Evolutionary conservation across 2,113 vertebrate species (phyloP), one percentile per base, ranked within the genome.

Genomic region (Blennius ocellaris): DNA sequence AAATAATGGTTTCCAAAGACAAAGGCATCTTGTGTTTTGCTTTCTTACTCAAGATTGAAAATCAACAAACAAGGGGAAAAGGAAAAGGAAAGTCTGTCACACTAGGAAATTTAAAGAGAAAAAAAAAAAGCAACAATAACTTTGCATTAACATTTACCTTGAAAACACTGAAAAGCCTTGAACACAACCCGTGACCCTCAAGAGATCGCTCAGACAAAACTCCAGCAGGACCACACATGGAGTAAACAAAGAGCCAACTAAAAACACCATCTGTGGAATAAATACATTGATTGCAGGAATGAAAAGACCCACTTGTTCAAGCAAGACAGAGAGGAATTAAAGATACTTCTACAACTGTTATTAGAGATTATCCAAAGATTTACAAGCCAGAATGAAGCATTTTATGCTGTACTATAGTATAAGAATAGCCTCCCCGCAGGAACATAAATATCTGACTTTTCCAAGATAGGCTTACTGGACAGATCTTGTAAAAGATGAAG

Each of bases 201-300:
- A 58, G 38, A 75, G 51, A 7, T 70, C 84, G 69, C 81, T 85
- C 43, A 78, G 66, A 16, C 41, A 68, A 52, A 97, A 48, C 71
- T 96, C 95, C 88, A 97, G 39, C 65, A 95, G 30, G 10, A 87
- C 81, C 45, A 94, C 82, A 55, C 45, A 44, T n/a, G 87, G 83
- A 61, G 93, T 94, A 70, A 97, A 96, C 88, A 95, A 76, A 4
- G 95, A 95, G 7, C 92, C 85, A 62, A 96, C 89, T 38, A 96
- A 72, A 61, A 94, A 95, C 14, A 93, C 65, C 77, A 93, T 88
- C 96, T 97, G 81, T 73, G 30, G 10, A 47, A 59, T 3, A 80
- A 49, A 14, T 30, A 30, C 21, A 30, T 30, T 30, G 21, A 30
- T 30, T 30, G 4, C 21, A 30, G 21, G 21, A 30, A 30, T 30